Evolutionary conservation across 2,113 vertebrate genomes (phyloP).

Genomic region (Oncorhynchus masou): DNA sequence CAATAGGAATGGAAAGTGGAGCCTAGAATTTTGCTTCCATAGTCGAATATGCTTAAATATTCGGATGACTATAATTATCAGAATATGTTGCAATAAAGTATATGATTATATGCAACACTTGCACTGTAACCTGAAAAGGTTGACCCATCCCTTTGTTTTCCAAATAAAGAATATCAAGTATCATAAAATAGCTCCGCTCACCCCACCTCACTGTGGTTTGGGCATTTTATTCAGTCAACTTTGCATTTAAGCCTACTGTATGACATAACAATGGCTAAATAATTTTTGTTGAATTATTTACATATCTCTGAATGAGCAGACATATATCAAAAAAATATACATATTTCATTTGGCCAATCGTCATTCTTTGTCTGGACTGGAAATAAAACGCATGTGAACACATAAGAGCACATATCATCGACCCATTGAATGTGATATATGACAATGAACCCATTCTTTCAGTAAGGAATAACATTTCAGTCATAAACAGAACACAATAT

Average conservation of each 20-base stretch:
- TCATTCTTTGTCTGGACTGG: constrained; percentile 51
- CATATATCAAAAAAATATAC: neutral
- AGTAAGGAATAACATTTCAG: neutral
- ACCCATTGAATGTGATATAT: constrained; percentile 22
- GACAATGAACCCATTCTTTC: constrained; percentile 30
- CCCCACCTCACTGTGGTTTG: constrained; percentile 12
- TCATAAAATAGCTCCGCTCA: constrained; percentile 39
- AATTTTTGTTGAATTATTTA: neutral
- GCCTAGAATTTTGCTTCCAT: neutral
- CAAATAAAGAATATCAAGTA: constrained; percentile 51
- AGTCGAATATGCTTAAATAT: neutral
- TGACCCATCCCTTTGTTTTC: constrained; percentile 66
- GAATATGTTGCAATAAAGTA: neutral
- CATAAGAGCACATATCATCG: neutral
- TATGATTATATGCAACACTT: constrained; percentile 10
- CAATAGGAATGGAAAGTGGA: neutral
- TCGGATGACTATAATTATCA: neutral
- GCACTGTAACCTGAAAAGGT: constrained; percentile 59
- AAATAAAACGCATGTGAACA: constrained; percentile 33
- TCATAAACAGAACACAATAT: constrained; percentile 21
- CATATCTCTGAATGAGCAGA: neutral
- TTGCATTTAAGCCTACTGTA: neutral
- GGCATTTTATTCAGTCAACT: neutral
- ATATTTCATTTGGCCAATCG: constrained; percentile 32
- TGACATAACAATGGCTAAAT: neutral